Percentiles rank a stretch among this genome's conserved stretches.
Conservation (phyloP, 2,888 invertebrate genomes). For the Euproctis similis region DNA sequence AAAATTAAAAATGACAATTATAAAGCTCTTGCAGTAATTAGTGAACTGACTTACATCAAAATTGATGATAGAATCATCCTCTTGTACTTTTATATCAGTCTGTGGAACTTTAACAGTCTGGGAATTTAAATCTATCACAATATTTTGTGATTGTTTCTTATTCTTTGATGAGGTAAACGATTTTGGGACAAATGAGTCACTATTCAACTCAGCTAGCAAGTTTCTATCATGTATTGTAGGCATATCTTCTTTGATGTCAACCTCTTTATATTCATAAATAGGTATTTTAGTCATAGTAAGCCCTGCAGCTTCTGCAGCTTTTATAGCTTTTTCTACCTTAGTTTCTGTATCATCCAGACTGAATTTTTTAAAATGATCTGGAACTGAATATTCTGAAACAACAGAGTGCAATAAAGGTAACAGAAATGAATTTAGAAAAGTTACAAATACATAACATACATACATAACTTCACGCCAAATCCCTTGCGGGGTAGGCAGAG, state of each 20-base stretch:
- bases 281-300: constrained; percentile 69
- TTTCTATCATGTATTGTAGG: constrained; percentile 73
- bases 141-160: constrained; percentile 80
- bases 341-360: constrained; percentile 60
- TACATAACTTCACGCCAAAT: no score
- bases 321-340: constrained; percentile 65
- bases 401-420: no score
- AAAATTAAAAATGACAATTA: no score
- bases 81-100: constrained; percentile 56
- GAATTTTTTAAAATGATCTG: constrained; percentile 29
- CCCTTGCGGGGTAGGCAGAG: no score
- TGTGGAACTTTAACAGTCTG: constrained; percentile 82
- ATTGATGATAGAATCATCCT: constrained; percentile 79
- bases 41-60: constrained; percentile 80
- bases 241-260: constrained; percentile 67
- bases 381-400: constrained; percentile 31
- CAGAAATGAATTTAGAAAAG: no score
- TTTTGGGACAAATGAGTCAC: constrained; percentile 80
- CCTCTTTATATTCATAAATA: constrained; percentile 65
- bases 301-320: constrained; percentile 68
- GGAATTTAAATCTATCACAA: constrained; percentile 82
- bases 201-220: constrained; percentile 81
- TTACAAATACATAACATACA: no score
- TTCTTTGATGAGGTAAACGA: constrained; percentile 74
- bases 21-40: no score